Evolutionary conservation across 2,888 invertebrate genomes (phyloP).

Genomic region (Barypeithes pellucidus): DNA sequence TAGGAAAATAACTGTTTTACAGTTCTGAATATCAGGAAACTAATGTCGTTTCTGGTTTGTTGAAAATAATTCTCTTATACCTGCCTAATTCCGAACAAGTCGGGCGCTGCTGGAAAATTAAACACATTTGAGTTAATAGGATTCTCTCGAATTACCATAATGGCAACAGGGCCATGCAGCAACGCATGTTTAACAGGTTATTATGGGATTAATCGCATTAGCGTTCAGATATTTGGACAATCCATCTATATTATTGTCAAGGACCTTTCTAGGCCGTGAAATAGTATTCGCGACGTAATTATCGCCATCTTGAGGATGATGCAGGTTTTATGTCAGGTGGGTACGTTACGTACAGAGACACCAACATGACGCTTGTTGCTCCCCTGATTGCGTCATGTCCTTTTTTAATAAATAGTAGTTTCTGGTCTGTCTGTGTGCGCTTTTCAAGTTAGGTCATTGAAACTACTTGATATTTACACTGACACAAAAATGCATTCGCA

Average conservation of each 20-base stretch:
- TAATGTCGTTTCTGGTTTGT: too few relatives aligned
- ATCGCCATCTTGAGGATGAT: background rate
- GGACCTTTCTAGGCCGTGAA: background rate
- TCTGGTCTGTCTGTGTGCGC: too few relatives aligned
- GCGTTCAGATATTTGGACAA: background rate
- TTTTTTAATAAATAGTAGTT: too few relatives aligned
- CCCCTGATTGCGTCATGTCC: too few relatives aligned
- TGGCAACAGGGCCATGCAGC: background rate
- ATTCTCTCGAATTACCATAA: slow-evolving; percentile 14
- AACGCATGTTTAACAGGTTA: slow-evolving; percentile 4
- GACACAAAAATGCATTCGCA: too few relatives aligned
- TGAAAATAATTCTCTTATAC: background rate
- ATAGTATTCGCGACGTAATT: background rate
- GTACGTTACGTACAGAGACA: too few relatives aligned
- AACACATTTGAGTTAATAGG: slow-evolving; percentile 14
- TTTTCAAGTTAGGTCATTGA: too few relatives aligned
- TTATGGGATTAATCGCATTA: background rate
- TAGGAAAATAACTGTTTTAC: too few relatives aligned
- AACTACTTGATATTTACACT: too few relatives aligned
- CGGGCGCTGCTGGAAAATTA: background rate
- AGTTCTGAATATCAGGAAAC: too few relatives aligned
- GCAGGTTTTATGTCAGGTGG: too few relatives aligned
- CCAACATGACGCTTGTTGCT: too few relatives aligned
- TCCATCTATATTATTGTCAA: background rate
- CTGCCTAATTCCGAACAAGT: background rate